Conservation (phyloP, 2,797 vertebrate species). For the Ctenochaetus hawaiiensis region DNA sequence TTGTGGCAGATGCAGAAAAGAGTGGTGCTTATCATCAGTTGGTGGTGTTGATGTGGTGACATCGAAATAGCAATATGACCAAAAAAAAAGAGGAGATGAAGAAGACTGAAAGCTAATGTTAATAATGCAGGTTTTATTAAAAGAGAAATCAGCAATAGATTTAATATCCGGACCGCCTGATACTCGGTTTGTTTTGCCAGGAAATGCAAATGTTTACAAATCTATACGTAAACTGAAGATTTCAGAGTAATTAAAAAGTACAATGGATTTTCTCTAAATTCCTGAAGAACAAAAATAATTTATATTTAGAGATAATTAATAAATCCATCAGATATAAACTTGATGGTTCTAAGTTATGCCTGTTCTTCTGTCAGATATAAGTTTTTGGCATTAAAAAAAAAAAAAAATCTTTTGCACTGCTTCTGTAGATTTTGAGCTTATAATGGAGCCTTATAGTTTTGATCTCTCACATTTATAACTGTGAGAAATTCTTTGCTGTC, state of each 20-base stretch:
- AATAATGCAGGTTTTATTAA: background rate
- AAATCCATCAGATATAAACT: conserved; percentile 10
- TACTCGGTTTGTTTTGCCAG: background rate
- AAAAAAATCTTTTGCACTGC: background rate
- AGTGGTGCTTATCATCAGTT: background rate
- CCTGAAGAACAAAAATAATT: background rate
- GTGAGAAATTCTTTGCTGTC: background rate
- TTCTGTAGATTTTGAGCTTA: background rate
- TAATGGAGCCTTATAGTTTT: background rate
- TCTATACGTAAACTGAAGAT: background rate
- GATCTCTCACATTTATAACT: conserved; percentile 5
- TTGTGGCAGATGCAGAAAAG: conserved; percentile 19
- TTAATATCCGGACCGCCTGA: background rate
- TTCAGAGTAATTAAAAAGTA: background rate
- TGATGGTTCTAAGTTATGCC: background rate
- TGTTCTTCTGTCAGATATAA: background rate
- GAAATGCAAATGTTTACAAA: background rate
- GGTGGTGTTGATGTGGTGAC: conserved; percentile 3
- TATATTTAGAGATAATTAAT: conserved; percentile 13
- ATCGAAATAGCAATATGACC: background rate
- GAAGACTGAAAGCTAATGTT: background rate
- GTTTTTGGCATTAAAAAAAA: background rate
- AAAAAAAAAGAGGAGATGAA: background rate
- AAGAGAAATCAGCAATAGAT: background rate
- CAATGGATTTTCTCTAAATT: background rate